Percentiles rank a stretch among this genome's conserved stretches.
Conservation (phyloP, 2,888 invertebrate genomes). For the Meghimatium bilineatum region DNA sequence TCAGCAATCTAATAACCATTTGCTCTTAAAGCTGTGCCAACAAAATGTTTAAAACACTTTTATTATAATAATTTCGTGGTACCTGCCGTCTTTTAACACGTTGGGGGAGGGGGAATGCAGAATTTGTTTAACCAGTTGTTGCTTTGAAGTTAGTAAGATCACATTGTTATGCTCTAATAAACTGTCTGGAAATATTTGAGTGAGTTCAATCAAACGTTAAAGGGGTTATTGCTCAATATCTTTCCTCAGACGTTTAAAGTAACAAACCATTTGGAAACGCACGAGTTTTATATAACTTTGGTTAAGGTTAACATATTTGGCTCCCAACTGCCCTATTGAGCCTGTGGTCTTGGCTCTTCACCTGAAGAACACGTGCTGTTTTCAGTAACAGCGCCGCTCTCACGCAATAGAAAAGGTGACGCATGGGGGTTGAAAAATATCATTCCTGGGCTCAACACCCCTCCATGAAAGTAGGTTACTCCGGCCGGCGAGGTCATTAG, state of each 20-base stretch:
- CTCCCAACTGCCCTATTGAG: conserved; percentile 30
- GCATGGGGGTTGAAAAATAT: conserved; percentile 7
- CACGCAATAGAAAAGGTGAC: conserved; percentile 1
- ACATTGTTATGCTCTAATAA: background rate
- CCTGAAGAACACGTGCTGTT: conserved; percentile 38
- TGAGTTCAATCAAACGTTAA: background rate
- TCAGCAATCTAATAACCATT: too few relatives aligned
- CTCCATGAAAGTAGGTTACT: conserved; percentile 60
- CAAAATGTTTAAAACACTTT: too few relatives aligned
- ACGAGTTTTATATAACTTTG: background rate
- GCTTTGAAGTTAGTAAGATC: background rate
- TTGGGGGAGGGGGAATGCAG: too few relatives aligned
- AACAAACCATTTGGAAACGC: background rate
- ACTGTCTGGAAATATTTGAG: background rate
- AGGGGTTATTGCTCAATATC: background rate
- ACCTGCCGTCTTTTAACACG: too few relatives aligned
- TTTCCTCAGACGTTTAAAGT: background rate
- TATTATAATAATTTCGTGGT: background rate
- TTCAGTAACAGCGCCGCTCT: conserved; percentile 27
- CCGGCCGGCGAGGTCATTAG: conserved; percentile 65
- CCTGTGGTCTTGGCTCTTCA: conserved; percentile 36
- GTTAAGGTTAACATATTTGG: too few relatives aligned
- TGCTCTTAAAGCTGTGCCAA: too few relatives aligned
- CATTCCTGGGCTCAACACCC: conserved; percentile 51
- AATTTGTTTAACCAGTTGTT: background rate